Conservation (phyloP, 2,888 invertebrate species). For the Chrysina gloriosa region DNA sequence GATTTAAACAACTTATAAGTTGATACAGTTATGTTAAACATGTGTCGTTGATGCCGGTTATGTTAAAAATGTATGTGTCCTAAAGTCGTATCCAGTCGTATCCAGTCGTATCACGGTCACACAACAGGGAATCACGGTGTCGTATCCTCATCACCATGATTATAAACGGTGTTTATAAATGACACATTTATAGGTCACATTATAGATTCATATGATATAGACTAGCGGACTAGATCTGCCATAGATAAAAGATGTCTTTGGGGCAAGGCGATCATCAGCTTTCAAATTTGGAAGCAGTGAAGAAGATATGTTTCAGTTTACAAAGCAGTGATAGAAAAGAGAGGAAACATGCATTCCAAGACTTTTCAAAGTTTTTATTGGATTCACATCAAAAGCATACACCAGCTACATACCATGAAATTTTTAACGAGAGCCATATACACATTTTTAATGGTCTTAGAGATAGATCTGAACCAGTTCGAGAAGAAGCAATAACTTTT, state of each 20-base stretch:
- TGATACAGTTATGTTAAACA: neutral
- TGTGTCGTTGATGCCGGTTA: neutral
- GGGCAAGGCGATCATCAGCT: constrained; percentile 30
- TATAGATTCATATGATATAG: neutral
- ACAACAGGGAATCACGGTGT: too few relatives aligned
- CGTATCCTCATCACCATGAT: too few relatives aligned
- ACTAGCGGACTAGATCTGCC: neutral
- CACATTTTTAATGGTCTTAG: constrained; percentile 65
- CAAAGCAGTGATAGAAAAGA: constrained; percentile 72
- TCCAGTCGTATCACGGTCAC: too few relatives aligned
- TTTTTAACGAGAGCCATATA: constrained; percentile 65
- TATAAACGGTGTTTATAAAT: constrained; percentile 52
- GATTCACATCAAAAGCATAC: constrained; percentile 59
- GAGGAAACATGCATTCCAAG: constrained; percentile 69
- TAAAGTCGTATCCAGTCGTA: neutral
- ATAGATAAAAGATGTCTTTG: constrained; percentile 39
- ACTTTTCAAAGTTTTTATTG: constrained; percentile 68
- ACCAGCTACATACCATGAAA: constrained; percentile 60
- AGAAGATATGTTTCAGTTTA: constrained; percentile 60
- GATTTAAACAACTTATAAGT: neutral
- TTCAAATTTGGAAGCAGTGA: constrained; percentile 43
- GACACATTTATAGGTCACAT: constrained; percentile 39
- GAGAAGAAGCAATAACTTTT: constrained; percentile 70
- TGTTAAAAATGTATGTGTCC: neutral
- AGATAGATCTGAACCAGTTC: constrained; percentile 74